These are phyloP conservation scores for Lithophane socia DNA, from an alignment of 2,888 invertebrate genomes.

Conservation along the genomic window DNA sequence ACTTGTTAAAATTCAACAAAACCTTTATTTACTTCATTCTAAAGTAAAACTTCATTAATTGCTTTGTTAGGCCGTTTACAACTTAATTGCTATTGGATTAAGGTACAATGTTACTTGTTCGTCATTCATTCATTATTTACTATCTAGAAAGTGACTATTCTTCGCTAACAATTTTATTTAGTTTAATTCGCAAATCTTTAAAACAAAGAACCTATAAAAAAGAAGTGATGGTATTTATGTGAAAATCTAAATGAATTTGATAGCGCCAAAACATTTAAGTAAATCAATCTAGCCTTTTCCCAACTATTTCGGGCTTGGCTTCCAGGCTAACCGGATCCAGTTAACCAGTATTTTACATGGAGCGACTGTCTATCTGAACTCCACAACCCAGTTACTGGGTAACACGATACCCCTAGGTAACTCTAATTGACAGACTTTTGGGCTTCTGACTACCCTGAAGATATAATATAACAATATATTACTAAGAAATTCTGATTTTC, in stretches of 20 bases:
- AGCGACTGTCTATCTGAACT: too few relatives aligned
- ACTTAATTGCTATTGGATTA: constrained; percentile 38
- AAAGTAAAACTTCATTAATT: constrained; percentile 32
- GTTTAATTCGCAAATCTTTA: not conserved
- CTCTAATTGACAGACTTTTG: too few relatives aligned
- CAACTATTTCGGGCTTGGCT: too few relatives aligned
- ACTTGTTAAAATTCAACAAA: constrained; percentile 40
- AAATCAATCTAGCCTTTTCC: too few relatives aligned
- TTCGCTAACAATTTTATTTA: not conserved
- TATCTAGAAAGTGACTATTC: not conserved
- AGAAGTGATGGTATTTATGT: too few relatives aligned
- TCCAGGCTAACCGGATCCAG: too few relatives aligned
- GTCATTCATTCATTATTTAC: constrained; percentile 26
- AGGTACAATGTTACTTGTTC: constrained; percentile 26
- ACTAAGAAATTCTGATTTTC: not conserved
- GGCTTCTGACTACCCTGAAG: too few relatives aligned
- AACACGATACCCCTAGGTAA: too few relatives aligned
- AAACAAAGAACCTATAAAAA: not conserved
- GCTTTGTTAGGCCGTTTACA: constrained; percentile 39
- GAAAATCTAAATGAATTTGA: not conserved
- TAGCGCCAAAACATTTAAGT: not conserved
- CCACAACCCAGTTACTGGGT: too few relatives aligned
- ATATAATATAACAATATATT: not conserved
- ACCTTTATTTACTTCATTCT: constrained; percentile 44
- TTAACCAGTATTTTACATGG: too few relatives aligned